Base-by-base conservation (phyloP, 2,113 vertebrate genomes). In the Xerus inauris region DNA sequence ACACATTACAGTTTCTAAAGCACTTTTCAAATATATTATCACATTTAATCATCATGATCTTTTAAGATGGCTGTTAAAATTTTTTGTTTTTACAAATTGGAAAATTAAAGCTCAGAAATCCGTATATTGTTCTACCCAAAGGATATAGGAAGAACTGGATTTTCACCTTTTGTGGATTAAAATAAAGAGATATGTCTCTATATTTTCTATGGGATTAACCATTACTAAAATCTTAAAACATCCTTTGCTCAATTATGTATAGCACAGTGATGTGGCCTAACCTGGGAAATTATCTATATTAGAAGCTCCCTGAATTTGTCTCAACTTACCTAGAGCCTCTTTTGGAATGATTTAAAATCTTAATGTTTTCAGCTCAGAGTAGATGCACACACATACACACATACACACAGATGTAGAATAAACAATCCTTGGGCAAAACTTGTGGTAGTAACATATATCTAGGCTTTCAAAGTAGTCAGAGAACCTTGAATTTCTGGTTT, bases 271-370 rank as follows among this genome's bases (percentile, higher is more conserved):
- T 88, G 3, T 79, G 82, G 69, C 47, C 35, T 82, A 42, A 87
- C 30, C 47, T 86, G 54, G 40, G 11, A 80, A 87, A 62, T 57
- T 59, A 92, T 12, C 81, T 92, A 35, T 10, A 42, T 82, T 40
- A 82, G 67, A 59, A 73, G 54, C 24, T 77, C 77, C 6, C 45
- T 62, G 51, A 65, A 54, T 94, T 77, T 94, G 59, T 71, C 42
- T 38, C 38, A 65, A 38, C 4, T 42, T 72, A 64, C 32, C 72
- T 67, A 89, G 57, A 64, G 32, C 69, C 22, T 65, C 24, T 93
- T 95, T 93, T 73, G 28, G 45, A 89, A 86, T 89, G 45, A 73
- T 77, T 93, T 85, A 89, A 92, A 94, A 79, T 93, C 77, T 86
- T 94, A 81, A 45, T 16, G 14, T 96, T 94, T 94, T 96, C 62